Conservation (phyloP, 2,797 vertebrate genomes). For the Smutsia temminckii region DNA sequence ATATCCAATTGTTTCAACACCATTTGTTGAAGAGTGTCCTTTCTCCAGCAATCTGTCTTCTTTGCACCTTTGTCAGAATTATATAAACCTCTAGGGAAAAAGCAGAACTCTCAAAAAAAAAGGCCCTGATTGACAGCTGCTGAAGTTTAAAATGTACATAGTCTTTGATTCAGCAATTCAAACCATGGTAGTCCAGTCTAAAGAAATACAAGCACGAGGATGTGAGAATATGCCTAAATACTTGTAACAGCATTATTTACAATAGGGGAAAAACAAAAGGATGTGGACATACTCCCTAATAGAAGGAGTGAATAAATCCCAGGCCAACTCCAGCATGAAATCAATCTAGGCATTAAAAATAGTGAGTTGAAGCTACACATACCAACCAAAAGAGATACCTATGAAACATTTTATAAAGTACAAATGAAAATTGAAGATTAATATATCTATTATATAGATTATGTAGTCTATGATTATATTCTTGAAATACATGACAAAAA, state of each 20-base stretch:
- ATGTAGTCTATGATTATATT: too few relatives aligned
- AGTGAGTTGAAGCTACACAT: background rate
- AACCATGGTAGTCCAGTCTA: background rate
- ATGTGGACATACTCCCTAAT: background rate
- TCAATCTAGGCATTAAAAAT: background rate
- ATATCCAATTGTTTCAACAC: background rate
- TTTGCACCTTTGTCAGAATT: slow-evolving; percentile 11
- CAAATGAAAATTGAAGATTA: background rate
- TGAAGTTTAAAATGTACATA: background rate
- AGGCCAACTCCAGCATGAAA: background rate
- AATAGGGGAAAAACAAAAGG: background rate
- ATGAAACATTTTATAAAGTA: background rate
- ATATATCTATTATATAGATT: background rate
- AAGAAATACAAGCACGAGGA: background rate
- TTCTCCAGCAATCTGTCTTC: background rate
- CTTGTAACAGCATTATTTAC: background rate
- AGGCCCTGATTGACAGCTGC: background rate
- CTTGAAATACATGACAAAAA: background rate
- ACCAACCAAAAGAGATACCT: background rate
- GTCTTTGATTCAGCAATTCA: background rate
- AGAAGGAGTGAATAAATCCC: background rate
- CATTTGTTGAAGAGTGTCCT: background rate
- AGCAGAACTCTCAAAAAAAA: background rate
- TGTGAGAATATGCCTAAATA: background rate
- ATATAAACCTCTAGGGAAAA: background rate